A percentile compares a stretch with the other conserved stretches of the same genome.
Evolutionary conservation across 1,140 invertebrate genomes (phyloP).

Genomic region (Latrodectus geometricus): DNA sequence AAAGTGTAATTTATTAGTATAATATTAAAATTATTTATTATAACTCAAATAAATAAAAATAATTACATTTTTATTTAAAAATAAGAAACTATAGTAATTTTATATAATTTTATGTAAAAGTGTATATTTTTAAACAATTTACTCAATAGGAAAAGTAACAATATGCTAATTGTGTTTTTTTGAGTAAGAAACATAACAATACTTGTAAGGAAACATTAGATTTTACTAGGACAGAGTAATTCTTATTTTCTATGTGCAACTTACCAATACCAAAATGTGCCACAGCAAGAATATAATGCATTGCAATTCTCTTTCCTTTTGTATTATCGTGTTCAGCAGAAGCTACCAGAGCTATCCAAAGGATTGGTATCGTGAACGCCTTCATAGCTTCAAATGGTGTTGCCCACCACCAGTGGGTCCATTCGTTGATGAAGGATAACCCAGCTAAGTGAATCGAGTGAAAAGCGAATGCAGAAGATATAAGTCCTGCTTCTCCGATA

Average conservation of each 20-base stretch:
- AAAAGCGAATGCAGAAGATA: conserved; percentile 63
- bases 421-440: conserved; percentile 57
- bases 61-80: no score
- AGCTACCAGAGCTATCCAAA: conserved; percentile 63
- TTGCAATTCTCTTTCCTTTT: conserved; percentile 47
- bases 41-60: no score
- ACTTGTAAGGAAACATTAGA: no score
- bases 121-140: no score
- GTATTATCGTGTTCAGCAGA: conserved; percentile 16
- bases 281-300: conserved; percentile 60
- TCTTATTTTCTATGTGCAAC: background rate
- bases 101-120: no score
- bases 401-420: conserved; percentile 55
- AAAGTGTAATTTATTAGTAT: no score
- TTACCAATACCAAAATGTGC: conserved; percentile 64
- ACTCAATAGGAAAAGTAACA: background rate
- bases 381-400: conserved; percentile 64
- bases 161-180: background rate
- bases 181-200: background rate
- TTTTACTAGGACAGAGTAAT: background rate
- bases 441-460: conserved; percentile 63
- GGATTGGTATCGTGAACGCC: conserved; percentile 61
- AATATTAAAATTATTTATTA: no score
- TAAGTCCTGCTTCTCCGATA: conserved; percentile 62
- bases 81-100: no score